Conservation (phyloP, 2,888 invertebrate species). For the Agrotis exclamationis region DNA sequence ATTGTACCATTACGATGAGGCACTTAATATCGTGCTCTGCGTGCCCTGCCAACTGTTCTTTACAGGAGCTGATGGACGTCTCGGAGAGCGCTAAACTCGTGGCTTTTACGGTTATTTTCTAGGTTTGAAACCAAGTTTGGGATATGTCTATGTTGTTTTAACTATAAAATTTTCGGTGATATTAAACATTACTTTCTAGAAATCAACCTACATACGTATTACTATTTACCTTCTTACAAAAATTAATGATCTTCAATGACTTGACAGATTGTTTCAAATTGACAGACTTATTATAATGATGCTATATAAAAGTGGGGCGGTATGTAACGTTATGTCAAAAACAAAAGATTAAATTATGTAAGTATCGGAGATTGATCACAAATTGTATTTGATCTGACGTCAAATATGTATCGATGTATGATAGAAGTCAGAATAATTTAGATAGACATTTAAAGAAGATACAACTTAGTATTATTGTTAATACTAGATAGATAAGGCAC, state of each 20-base stretch:
- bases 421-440: conserved; percentile 21
- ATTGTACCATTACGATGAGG: too few relatives aligned
- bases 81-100: too few relatives aligned
- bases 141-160: too few relatives aligned
- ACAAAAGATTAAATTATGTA: conserved; percentile 55
- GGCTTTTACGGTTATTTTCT: too few relatives aligned
- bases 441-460: conserved; percentile 5
- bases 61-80: too few relatives aligned
- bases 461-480: neutral
- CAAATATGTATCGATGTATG: conserved; percentile 26
- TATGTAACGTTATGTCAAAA: conserved; percentile 36
- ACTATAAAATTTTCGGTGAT: too few relatives aligned
- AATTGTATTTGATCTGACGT: conserved; percentile 4
- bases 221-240: neutral
- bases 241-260: conserved; percentile 46
- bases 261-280: conserved; percentile 52
- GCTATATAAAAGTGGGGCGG: conserved; percentile 16
- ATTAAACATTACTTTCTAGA: neutral
- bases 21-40: too few relatives aligned
- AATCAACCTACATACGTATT: neutral
- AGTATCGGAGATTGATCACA: conserved; percentile 24
- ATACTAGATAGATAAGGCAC: neutral
- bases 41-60: too few relatives aligned
- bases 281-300: conserved; percentile 41
- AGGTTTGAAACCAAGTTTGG: too few relatives aligned